Percentiles rank a stretch among this genome's conserved stretches.
Conservation (phyloP, 2,888 invertebrate species). For the Allacma fusca region DNA sequence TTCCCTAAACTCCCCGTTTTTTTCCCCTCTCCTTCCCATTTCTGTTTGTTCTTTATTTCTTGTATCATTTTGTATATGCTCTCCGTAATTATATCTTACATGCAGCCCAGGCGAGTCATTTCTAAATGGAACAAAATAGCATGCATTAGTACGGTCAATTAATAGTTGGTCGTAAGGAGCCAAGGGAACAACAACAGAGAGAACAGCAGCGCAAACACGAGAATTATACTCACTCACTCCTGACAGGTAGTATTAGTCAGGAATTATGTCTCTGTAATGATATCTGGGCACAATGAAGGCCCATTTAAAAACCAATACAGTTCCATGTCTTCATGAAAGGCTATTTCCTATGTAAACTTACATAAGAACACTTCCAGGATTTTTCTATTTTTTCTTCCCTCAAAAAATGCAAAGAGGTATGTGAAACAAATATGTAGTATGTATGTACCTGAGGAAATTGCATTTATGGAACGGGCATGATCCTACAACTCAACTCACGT, state of each 20-base stretch:
- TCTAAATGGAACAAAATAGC: neutral
- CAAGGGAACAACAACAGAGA: neutral
- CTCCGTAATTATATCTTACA: no score
- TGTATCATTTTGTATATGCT: no score
- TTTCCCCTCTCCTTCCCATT: neutral
- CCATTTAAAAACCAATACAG: neutral
- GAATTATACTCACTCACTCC: slow-evolving; percentile 11
- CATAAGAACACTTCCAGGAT: no score
- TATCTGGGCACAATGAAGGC: neutral
- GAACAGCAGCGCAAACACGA: slow-evolving; percentile 6
- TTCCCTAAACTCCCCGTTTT: slow-evolving; percentile 19
- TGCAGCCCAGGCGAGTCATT: neutral
- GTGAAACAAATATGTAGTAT: no score
- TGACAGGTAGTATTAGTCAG: slow-evolving; percentile 3
- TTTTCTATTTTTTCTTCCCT: no score
- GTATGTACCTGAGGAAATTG: no score
- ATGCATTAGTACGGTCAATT: slow-evolving; percentile 7
- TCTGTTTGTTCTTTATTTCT: neutral
- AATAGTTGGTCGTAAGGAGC: slow-evolving; percentile 1
- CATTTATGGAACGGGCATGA: no score
- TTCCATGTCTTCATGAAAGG: neutral
- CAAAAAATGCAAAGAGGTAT: no score
- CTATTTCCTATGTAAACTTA: neutral
- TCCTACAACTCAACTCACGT: no score
- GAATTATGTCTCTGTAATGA: slow-evolving; percentile 7